Evolutionary conservation across 2,888 invertebrate genomes (phyloP), one percentile per base, ranked within the genome.

Genomic region (Phasia obesa): DNA sequence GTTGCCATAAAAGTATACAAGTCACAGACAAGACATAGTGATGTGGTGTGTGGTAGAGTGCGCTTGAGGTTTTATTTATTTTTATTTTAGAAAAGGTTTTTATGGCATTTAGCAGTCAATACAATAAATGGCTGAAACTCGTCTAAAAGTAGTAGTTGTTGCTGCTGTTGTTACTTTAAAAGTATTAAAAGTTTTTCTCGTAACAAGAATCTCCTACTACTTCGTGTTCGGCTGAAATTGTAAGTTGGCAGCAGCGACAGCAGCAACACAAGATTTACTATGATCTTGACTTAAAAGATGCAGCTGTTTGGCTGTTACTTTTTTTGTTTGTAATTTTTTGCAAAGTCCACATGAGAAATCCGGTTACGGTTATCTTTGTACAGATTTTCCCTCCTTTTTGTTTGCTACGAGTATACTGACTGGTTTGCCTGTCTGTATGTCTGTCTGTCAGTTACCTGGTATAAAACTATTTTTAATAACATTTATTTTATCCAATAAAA

Each of bases 81-180:
- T 71, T n/a, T n/a, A n/a, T 31, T 38, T 38, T 13, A 1, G 5
- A 42, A 77, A 77, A 62, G 53, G 53, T 69, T 77, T 69, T 69
- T 69, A 77, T 77, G 76, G 69, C 69, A 69, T 77, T 77, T 69
- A 71, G 76, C 67, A 75, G 78, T 78, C 79, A 55, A 76, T 76
- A 69, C 51, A 83, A 79, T 65, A 78, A 79, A 83, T 70, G 59
- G 51, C n/a, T 78, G 57, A 70, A 83, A 83, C 79, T 83, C 59
- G 82, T 83, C 74, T 64, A 59, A 67, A 62, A 62, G 47, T 31
- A 53, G 69, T 62, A 42, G 49, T 27, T 47, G 35, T 25, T 47
- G 49, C 11, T 47, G 47, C 15, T 57, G 31, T 19, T 35, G 21
- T 23, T 62, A 35, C 23, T 47, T 49, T 64, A 35, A 7, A 47